Base-by-base conservation (phyloP, 2,797 vertebrate genomes). In the Cuculus canorus region DNA sequence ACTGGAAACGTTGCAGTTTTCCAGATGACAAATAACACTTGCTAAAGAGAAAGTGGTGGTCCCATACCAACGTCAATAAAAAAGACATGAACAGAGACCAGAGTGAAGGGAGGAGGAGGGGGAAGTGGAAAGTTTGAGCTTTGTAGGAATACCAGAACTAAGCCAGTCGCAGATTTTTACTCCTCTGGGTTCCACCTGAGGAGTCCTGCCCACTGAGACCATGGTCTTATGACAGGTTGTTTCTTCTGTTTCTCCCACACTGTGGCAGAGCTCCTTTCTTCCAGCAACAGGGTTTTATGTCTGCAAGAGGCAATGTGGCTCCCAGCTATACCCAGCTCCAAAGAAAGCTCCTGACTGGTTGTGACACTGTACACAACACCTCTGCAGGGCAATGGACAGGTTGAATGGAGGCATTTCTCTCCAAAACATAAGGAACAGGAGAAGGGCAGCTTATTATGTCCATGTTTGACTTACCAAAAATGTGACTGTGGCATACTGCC, bases 361-460 rank as follows among this genome's bases (percentile, higher is more conserved):
- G 60, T 28, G 47, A 18, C 64, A 33, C 41, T 14, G 9, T 2
- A 10, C 1, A 1, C 17, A 59, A 23, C 12, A 5, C 2, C 15
- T 79, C 43, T 48, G 24, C 24, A 43, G 32, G 24, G 10, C 53
- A 70, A 5, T 0, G 0, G 21, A 22, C 4, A 17, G 41, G 10
- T 7, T 22, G n/a, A 56, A 27, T 22, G 53, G 19, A 63, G 47
- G 7, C 22, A 10, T 13, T 32, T 48, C 37, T 48, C 35, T 81
- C 33, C 56, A 65, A 50, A 84, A 59, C 16, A 64, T 19, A 30
- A 11, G 11, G 7, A 45, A 50, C 8, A 79, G 21, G 7, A 50
- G 25, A 48, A 28, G 4, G 4, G 9, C 69, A 14, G 5, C 6
- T 35, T 76, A 13, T 33, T 21, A 13, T 15, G 13, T 10, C 48